These are phyloP conservation scores for Nothocercus julius DNA, from an alignment of 2,113 vertebrate genomes.

Conservation along the genomic window DNA sequence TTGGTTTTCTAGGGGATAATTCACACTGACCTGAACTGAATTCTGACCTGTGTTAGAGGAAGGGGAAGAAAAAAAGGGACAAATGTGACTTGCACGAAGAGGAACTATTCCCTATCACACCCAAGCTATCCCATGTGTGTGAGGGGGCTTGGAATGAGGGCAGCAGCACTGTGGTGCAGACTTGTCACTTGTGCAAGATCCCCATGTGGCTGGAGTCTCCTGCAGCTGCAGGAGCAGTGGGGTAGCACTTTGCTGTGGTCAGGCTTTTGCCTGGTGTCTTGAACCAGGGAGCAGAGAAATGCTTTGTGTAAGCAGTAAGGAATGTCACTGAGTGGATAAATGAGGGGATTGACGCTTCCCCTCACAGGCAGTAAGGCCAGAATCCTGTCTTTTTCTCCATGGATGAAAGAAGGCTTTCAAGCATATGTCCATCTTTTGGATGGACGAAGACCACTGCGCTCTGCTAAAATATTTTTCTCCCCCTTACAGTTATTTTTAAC, in stretches of 20 bases:
- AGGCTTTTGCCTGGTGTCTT: background rate
- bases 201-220: too few species aligned
- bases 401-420: background rate
- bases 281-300: background rate
- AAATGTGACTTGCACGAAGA: background rate
- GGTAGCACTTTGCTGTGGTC: background rate
- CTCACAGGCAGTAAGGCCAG: background rate
- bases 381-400: background rate
- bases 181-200: too few species aligned
- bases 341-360: background rate
- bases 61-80: background rate
- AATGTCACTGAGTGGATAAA: background rate
- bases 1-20: conserved; percentile 53
- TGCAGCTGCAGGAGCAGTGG: background rate
- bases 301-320: background rate
- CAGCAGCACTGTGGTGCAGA: background rate
- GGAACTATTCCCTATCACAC: background rate
- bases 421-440: background rate
- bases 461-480: background rate
- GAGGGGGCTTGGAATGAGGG: background rate
- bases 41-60: background rate
- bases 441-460: background rate
- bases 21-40: conserved; percentile 36
- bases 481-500: background rate
- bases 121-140: background rate